Evolutionary conservation across 2,888 invertebrate genomes (phyloP).

Genomic region (Andricus curvator): DNA sequence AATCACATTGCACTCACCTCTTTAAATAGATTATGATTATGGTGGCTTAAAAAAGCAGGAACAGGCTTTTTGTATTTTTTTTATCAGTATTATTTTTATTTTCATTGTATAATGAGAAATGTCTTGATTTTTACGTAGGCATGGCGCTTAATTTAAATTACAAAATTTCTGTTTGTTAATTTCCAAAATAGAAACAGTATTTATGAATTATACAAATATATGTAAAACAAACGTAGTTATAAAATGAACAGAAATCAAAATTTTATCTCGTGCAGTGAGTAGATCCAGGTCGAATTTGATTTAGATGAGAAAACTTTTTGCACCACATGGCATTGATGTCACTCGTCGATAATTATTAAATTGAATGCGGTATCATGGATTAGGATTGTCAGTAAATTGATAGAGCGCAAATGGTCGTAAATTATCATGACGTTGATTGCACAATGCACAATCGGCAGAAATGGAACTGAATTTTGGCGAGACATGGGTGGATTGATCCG

Average conservation of each 20-base stretch:
- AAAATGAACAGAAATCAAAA: background rate
- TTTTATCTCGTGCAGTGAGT: background rate
- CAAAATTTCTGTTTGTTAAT: too few relatives aligned
- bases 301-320: background rate
- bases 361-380: background rate
- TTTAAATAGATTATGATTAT: too few relatives aligned
- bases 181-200: too few relatives aligned
- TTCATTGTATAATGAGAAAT: too few relatives aligned
- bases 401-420: background rate
- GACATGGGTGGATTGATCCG: background rate
- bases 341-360: conserved; percentile 8
- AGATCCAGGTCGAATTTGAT: background rate
- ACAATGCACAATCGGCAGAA: background rate
- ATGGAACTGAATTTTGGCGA: conserved; percentile 2
- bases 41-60: too few relatives aligned
- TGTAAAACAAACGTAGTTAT: background rate
- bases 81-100: too few relatives aligned
- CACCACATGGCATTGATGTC: conserved; percentile 11
- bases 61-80: too few relatives aligned
- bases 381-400: conserved; percentile 5
- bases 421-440: conserved; percentile 13
- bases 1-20: too few relatives aligned
- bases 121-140: too few relatives aligned
- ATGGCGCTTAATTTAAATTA: too few relatives aligned
- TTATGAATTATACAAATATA: too few relatives aligned